phyloP scores from a whole-genome alignment of 1,140 invertebrate species.

The Aphis craccivora region DNA sequence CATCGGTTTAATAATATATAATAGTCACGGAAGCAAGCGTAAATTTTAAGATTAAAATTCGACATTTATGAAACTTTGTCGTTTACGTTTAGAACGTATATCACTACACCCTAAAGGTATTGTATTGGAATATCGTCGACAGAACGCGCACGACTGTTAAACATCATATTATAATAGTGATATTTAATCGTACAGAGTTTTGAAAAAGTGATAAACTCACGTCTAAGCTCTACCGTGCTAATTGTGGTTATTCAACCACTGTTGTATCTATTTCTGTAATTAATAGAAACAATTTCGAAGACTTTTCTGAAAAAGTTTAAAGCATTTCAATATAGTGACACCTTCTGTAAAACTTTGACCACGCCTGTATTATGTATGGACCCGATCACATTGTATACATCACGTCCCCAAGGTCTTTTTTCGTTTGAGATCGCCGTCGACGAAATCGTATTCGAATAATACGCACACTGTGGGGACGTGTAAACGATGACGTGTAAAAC shows the following conservation, averaged over 20 bases:
- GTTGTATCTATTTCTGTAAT: neutral
- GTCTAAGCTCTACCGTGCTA: neutral
- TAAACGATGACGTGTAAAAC: too few relatives aligned
- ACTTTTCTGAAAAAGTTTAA: neutral
- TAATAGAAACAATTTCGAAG: neutral
- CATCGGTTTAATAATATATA: neutral
- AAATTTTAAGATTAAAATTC: neutral
- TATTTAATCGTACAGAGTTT: neutral
- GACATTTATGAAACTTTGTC: neutral
- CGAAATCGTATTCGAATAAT: neutral
- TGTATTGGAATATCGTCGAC: too few relatives aligned
- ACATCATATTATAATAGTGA: neutral
- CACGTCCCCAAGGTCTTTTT: neutral
- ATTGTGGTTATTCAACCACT: neutral
- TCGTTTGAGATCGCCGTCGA: neutral
- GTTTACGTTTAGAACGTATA: neutral
- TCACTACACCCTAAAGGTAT: too few relatives aligned
- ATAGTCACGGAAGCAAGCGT: neutral
- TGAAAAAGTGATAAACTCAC: too few relatives aligned
- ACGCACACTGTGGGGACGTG: too few relatives aligned
- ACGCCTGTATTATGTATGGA: neutral
- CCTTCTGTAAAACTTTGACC: too few relatives aligned
- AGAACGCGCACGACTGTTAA: too few relatives aligned
- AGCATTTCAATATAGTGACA: too few relatives aligned
- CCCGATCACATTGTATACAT: neutral